A percentile compares a stretch with the other conserved stretches of the same genome.
Conservation (phyloP, 2,113 vertebrate genomes). For the Perca schrenkii region DNA sequence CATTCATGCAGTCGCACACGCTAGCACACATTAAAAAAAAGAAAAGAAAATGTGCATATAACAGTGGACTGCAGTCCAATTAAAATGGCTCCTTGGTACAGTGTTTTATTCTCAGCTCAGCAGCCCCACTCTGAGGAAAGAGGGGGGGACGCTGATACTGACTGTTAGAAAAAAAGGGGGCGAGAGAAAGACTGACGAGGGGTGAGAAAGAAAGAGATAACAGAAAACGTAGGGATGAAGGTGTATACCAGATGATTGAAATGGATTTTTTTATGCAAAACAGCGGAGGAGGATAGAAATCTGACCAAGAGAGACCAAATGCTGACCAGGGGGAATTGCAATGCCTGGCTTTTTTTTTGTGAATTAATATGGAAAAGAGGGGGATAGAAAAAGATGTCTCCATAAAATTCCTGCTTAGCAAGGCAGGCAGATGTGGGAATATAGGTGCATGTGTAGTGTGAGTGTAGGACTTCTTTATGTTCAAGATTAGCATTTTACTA, state of each 20-base stretch:
- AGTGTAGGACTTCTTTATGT: constrained; percentile 44
- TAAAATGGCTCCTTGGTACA: constrained; percentile 30
- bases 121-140: constrained; percentile 64
- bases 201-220: neutral
- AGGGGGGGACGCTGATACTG: constrained; percentile 1
- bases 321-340: constrained; percentile 40
- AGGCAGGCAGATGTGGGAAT: constrained; percentile 39
- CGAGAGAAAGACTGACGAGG: neutral
- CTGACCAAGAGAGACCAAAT: constrained; percentile 12
- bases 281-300: constrained; percentile 24
- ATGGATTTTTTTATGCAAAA: constrained; percentile 55
- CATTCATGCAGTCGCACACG: neutral
- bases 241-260: constrained; percentile 35
- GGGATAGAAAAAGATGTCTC: neutral
- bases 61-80: constrained; percentile 52
- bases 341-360: constrained; percentile 7
- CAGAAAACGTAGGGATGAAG: constrained; percentile 11
- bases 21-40: constrained; percentile 9
- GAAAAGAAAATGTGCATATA: constrained; percentile 18
- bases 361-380: constrained; percentile 12
- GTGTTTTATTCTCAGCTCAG: constrained; percentile 53
- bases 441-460: constrained; percentile 8
- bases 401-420: constrained; percentile 25
- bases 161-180: neutral
- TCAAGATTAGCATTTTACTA: constrained; percentile 61